phyloP scores from a whole-genome alignment of 1,140 invertebrate genomes.

The Zaprionus camerounensis region DNA sequence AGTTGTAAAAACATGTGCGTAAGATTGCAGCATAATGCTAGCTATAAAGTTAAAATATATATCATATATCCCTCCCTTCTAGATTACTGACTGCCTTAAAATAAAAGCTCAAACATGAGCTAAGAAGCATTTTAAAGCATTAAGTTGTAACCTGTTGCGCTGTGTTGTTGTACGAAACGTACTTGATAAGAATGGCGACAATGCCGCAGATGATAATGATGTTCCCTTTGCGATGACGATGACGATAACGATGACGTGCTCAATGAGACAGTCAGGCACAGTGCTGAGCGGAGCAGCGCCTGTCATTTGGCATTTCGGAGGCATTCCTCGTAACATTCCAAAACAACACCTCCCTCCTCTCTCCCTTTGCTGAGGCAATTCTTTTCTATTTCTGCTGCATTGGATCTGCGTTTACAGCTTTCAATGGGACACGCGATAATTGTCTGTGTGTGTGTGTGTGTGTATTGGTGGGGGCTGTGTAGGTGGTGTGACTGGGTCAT shows the following conservation, averaged over 20 bases:
- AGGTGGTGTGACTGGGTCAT: constrained; percentile 43
- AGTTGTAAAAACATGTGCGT: background rate
- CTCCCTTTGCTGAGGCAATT: constrained; percentile 1
- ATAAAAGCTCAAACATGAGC: background rate
- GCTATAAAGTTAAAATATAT: constrained; percentile 2
- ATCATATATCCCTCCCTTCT: background rate
- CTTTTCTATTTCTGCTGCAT: constrained; percentile 50
- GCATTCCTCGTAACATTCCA: constrained; percentile 72
- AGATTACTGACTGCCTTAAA: background rate
- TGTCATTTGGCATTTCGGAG: constrained; percentile 59
- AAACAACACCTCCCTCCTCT: constrained; percentile 21
- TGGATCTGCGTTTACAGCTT: constrained; percentile 48
- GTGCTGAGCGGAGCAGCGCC: constrained; percentile 6
- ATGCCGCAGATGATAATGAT: constrained; percentile 42
- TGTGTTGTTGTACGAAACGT: constrained; percentile 44
- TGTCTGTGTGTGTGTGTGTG: constrained; percentile 22
- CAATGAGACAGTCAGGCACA: constrained; percentile 47
- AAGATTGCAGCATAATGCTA: background rate
- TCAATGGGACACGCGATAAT: constrained; percentile 51
- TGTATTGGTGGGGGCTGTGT: constrained; percentile 3
- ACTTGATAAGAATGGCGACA: constrained; percentile 64
- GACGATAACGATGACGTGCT: constrained; percentile 56
- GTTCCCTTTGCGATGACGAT: constrained; percentile 11
- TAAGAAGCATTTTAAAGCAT: background rate
- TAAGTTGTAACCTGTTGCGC: constrained; percentile 10